A percentile compares a stretch with the other conserved stretches of the same genome.
phyloP scores from a whole-genome alignment of 1,140 invertebrate genomes.

The Drosophila melanogaster region Release_6_plus_ISO1_MT NT_033777.3:12797001-12797500 shows the following conservation, averaged over 20 bases:
- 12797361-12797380: conserved; percentile 61
- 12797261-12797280: conserved; percentile 40
- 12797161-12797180: neutral
- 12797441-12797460: neutral
- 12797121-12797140: conserved; percentile 74
- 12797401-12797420: neutral
- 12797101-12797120: conserved; percentile 83
- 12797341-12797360: conserved; percentile 63
- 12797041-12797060: conserved; percentile 54
- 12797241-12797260: conserved; percentile 24
- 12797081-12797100: neutral
- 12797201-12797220: conserved; percentile 12
- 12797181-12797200: neutral
- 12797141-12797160: conserved; percentile 31
- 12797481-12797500: too few species aligned
- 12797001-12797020: conserved; percentile 77
- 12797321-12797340: conserved; percentile 52
- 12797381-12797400: conserved; percentile 35
- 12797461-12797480: neutral
- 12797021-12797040: conserved; percentile 75
- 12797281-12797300: conserved; percentile 66
- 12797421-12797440: neutral
- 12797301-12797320: conserved; percentile 10
- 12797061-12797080: conserved; percentile 26
- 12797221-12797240: conserved; percentile 69